A percentile compares a stretch with the other conserved stretches of the same genome.
phyloP scores from a whole-genome alignment of 1,140 invertebrate species.

The Probaryconus sp. region DNA sequence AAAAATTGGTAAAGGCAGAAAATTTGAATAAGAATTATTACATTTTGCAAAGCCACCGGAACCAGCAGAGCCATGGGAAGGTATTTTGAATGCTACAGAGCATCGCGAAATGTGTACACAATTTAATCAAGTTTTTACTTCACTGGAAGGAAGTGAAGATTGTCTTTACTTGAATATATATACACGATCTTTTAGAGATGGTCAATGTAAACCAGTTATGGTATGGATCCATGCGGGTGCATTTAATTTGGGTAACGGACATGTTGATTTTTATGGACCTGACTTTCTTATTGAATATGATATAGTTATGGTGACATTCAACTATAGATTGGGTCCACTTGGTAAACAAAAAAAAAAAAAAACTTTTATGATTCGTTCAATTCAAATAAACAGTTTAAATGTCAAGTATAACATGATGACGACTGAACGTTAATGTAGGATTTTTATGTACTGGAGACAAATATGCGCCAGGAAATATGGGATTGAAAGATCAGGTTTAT shows the following conservation, averaged over 20 bases:
- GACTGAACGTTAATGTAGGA: conserved; percentile 14
- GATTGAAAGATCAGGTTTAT: conserved; percentile 49
- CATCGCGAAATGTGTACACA: conserved; percentile 77
- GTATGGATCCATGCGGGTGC: conserved; percentile 83
- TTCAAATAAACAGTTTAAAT: not conserved
- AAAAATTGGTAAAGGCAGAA: no score
- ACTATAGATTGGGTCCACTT: conserved; percentile 82
- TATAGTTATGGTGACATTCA: conserved; percentile 84
- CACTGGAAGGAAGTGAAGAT: conserved; percentile 80
- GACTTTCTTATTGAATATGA: conserved; percentile 82
- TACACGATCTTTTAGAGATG: conserved; percentile 76
- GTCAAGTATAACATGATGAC: not conserved
- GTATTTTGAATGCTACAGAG: conserved; percentile 81
- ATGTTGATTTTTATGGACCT: conserved; percentile 78
- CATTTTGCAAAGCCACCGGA: conserved; percentile 78
- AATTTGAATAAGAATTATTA: not conserved
- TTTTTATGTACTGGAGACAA: conserved; percentile 39
- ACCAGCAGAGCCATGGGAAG: conserved; percentile 80
- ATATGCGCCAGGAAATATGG: conserved; percentile 41
- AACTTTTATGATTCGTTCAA: not conserved
- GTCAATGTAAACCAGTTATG: conserved; percentile 79
- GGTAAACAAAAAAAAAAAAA: conserved; percentile 70
- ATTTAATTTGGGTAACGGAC: conserved; percentile 79
- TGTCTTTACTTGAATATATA: conserved; percentile 86
- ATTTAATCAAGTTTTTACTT: conserved; percentile 66